Evolutionary conservation across 1,140 invertebrate genomes (phyloP), one percentile per base, ranked within the genome.

Genomic region (Rhysida immarginata): DNA sequence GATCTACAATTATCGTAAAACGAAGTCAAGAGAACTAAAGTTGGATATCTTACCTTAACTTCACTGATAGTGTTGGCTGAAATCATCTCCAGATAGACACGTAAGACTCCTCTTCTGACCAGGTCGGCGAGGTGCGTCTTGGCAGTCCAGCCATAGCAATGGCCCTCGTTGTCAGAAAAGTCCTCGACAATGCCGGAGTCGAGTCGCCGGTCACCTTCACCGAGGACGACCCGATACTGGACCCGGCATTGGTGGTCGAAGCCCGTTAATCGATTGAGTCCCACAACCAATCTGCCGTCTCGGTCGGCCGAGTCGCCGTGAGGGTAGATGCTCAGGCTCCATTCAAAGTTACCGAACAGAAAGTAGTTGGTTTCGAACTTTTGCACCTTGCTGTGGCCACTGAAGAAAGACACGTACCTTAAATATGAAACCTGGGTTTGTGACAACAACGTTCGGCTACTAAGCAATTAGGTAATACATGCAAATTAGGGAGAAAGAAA

Each of bases 241-340:
- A 89, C 81, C 27, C 84, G 75, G 68, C 85, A 87, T 24, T 80
- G 78, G 63, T 88, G 84, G 63, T 88, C 84, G 65, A 87, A 87
- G 5, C 84, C 85, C 2, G 85, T 87, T 52, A 86, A 76, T 42
- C 86, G 74, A 60, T 83, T 80, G 20, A 90, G 73, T 54, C 81
- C 81, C 11, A 84, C 68, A 59, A 75, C 71, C 65, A 80, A 60
- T 63, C 76, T 62, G 42, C 74, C 73, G 16, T 80, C 76, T 54
- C 68, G 63, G 52, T 73, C 70, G 25, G 66, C 63, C 1, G 60
- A 64, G 24, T 51, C 49, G 13, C 26, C 24, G 26, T 78, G 73
- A 0, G 83, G 84, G 62, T 79, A 83, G 13, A 87, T 75, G 0
- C 81, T 77, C 5, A 90, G 69, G 60, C 85, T 86, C 87, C 87